phyloP scores from a whole-genome alignment of 2,888 invertebrate genomes.

The Drosophila kokeensis region DNA sequence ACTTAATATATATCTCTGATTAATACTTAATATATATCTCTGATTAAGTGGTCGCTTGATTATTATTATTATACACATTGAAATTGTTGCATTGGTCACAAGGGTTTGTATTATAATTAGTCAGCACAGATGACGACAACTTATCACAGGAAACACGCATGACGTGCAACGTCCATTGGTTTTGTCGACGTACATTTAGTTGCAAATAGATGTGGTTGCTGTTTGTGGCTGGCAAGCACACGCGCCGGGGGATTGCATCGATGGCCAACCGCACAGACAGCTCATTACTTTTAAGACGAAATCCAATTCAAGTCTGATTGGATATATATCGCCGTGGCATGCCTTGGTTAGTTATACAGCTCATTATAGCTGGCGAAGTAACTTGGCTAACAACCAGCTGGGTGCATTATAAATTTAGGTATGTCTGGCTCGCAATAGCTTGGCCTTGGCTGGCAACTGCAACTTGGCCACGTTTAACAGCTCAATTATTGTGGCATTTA shows the following conservation, averaged over 20 bases:
- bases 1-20: not conserved
- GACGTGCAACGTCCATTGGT: not conserved
- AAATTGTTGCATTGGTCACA: not conserved
- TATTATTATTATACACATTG: not conserved
- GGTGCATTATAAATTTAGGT: conserved; percentile 19
- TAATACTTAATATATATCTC: not conserved
- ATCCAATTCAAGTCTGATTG: conserved; percentile 19
- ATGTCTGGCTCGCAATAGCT: not conserved
- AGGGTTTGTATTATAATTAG: conserved; percentile 6
- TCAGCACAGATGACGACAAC: conserved; percentile 1
- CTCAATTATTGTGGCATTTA: conserved; percentile 66
- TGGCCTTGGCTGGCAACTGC: not conserved
- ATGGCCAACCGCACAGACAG: conserved; percentile 28
- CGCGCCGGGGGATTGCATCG: not conserved
- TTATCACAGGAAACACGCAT: conserved; percentile 29
- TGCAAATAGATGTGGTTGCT: conserved; percentile 36
- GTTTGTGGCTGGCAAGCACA: conserved; percentile 53
- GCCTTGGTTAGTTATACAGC: conserved; percentile 3
- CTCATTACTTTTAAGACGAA: conserved; percentile 43
- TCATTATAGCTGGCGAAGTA: conserved; percentile 15
- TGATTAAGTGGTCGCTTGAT: not conserved
- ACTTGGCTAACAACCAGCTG: not conserved
- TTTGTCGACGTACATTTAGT: conserved; percentile 22
- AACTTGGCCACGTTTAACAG: conserved; percentile 44
- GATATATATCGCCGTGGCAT: conserved; percentile 2